Conservation (phyloP, 2,888 invertebrate species). For the Rhagonycha lutea region DNA sequence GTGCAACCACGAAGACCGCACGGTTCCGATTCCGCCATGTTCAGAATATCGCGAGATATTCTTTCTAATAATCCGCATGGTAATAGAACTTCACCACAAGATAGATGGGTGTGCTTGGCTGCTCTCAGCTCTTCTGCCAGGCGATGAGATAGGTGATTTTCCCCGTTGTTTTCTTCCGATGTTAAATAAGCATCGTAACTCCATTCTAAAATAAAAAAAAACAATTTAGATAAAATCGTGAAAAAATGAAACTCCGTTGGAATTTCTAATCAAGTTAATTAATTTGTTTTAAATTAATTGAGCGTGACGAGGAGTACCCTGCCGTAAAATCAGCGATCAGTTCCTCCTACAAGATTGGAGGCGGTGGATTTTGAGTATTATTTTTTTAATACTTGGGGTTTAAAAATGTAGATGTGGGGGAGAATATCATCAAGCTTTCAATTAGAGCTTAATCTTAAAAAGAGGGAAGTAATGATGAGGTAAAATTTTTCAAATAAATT, state of each 20-base stretch:
- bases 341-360: not conserved
- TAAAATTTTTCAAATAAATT: not conserved
- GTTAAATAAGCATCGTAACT: slow-evolving; percentile 49
- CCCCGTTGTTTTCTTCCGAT: slow-evolving; percentile 50
- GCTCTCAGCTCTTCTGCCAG: slow-evolving; percentile 79
- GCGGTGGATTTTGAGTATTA: not conserved
- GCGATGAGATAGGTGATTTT: slow-evolving; percentile 72
- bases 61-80: slow-evolving; percentile 80
- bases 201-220: slow-evolving; percentile 45
- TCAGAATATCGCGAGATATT: slow-evolving; percentile 78
- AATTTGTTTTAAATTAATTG: not conserved
- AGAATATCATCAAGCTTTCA: not conserved
- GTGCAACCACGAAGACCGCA: slow-evolving; percentile 87
- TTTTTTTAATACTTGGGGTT: not conserved
- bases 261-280: not conserved
- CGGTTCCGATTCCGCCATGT: slow-evolving; percentile 84
- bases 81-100: slow-evolving; percentile 83
- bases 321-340: not conserved
- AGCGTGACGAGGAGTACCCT: not conserved
- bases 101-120: slow-evolving; percentile 79
- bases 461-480: not conserved
- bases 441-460: not conserved
- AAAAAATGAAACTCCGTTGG: not conserved
- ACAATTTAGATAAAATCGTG: slow-evolving; percentile 5
- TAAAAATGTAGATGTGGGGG: not conserved